Evolutionary conservation across 2,888 invertebrate genomes (phyloP).

Genomic region (Melangyna quadrimaculata): DNA sequence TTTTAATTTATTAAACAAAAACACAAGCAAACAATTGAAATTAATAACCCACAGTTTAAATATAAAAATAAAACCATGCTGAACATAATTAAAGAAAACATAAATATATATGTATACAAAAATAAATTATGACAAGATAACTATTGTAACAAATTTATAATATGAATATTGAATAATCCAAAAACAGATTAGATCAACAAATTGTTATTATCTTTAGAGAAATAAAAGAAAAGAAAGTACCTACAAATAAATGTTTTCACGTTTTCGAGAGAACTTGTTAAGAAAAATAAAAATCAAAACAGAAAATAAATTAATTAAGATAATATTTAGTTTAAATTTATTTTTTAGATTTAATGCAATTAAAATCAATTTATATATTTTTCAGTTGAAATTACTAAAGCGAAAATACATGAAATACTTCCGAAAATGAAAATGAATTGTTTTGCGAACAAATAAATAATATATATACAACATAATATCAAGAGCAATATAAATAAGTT

Average conservation of each 20-base stretch:
- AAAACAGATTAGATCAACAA: constrained; percentile 59
- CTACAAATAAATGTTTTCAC: constrained; percentile 62
- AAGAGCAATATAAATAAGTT: constrained; percentile 59
- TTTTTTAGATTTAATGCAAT: constrained; percentile 41
- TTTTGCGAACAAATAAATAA: constrained; percentile 26
- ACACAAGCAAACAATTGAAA: not conserved
- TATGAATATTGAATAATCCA: constrained; percentile 32
- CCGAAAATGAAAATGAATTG: constrained; percentile 43
- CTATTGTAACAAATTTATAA: constrained; percentile 39
- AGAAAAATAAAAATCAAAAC: constrained; percentile 35
- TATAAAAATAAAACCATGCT: constrained; percentile 33
- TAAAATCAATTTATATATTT: constrained; percentile 29
- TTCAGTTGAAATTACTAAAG: constrained; percentile 65
- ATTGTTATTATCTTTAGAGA: constrained; percentile 64
- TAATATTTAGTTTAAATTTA: constrained; percentile 33
- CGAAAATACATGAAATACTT: constrained; percentile 61
- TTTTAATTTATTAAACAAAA: constrained; percentile 37
- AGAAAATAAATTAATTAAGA: constrained; percentile 32
- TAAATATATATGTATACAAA: no score
- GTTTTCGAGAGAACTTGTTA: constrained; percentile 67
- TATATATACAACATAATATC: constrained; percentile 26
- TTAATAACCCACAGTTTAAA: not conserved
- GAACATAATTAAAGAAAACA: constrained; percentile 36
- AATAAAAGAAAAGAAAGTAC: constrained; percentile 68
- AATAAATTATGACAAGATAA: constrained; percentile 1